Conservation (phyloP, 2,888 invertebrate species). For the Rotaria sp. region DNA sequence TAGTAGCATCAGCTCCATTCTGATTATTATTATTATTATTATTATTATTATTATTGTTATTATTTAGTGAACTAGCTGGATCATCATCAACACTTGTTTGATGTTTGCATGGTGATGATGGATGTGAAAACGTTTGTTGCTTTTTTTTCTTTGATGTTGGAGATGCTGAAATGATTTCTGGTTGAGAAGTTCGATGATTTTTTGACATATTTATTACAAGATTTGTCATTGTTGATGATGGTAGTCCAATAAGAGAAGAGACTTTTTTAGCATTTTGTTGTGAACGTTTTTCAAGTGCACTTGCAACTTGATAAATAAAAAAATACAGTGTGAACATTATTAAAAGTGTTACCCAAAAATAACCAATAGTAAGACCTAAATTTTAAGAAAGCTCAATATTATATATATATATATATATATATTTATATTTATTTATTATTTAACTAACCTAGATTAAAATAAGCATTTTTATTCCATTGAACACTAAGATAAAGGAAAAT, state of each 20-base stretch:
- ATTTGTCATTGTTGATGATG: conserved; percentile 22
- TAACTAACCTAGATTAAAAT: not conserved
- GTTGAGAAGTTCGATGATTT: not conserved
- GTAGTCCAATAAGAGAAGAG: not conserved
- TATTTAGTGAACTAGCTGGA: not conserved
- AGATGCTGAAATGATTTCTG: not conserved
- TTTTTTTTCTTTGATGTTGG: not conserved
- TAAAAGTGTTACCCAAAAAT: conserved; percentile 92
- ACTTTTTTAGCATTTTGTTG: not conserved
- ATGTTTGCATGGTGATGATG: not conserved
- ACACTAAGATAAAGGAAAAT: not conserved
- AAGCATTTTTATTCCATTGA: conserved; percentile 20
- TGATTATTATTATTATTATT: not conserved
- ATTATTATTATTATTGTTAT: not conserved
- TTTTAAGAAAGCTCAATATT: not conserved
- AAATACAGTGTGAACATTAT: conserved; percentile 90
- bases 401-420: not conserved
- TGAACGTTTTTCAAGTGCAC: conserved; percentile 76
- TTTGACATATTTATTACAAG: conserved; percentile 15
- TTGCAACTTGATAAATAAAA: conserved; percentile 88
- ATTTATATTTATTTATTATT: not conserved
- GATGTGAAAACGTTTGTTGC: not conserved
- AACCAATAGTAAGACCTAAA: conserved; percentile 62
- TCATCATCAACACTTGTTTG: not conserved
- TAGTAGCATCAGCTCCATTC: not conserved